Evolutionary conservation across 2,888 invertebrate genomes (phyloP).

Genomic region (Eudemis profundana): DNA sequence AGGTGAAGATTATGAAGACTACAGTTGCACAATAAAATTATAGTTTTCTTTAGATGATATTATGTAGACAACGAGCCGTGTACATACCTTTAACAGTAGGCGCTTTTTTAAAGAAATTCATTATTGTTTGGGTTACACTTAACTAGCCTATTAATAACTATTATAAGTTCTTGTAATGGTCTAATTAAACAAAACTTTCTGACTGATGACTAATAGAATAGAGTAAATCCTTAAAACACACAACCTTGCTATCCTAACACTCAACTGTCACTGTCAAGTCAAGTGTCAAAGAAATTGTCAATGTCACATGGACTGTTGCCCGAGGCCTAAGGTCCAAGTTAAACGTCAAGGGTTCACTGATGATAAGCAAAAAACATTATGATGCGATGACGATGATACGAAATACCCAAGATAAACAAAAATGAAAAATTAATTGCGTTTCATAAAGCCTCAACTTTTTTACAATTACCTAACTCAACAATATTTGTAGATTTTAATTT

Average conservation of each 20-base stretch:
- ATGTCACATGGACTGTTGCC: no score
- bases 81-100: constrained; percentile 87
- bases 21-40: constrained; percentile 5
- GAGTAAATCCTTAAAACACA: constrained; percentile 2
- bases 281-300: constrained; percentile 2
- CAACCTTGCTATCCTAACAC: no score
- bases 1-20: neutral
- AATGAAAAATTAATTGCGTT: no score
- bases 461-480: no score
- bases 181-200: constrained; percentile 14
- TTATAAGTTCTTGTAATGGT: neutral
- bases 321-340: constrained; percentile 16
- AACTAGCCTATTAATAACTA: neutral
- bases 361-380: no score
- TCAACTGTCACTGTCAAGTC: neutral
- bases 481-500: no score
- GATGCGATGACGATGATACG: no score
- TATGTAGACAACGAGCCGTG: neutral
- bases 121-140: constrained; percentile 46
- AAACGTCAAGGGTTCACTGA: no score
- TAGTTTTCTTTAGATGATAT: neutral
- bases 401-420: no score
- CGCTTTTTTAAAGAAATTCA: constrained; percentile 86
- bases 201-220: constrained; percentile 26
- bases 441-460: no score